Percentiles rank a stretch among this genome's conserved stretches.
phyloP scores from a whole-genome alignment of 2,113 vertebrate species.

The Gymnorhina tibicen region DNA sequence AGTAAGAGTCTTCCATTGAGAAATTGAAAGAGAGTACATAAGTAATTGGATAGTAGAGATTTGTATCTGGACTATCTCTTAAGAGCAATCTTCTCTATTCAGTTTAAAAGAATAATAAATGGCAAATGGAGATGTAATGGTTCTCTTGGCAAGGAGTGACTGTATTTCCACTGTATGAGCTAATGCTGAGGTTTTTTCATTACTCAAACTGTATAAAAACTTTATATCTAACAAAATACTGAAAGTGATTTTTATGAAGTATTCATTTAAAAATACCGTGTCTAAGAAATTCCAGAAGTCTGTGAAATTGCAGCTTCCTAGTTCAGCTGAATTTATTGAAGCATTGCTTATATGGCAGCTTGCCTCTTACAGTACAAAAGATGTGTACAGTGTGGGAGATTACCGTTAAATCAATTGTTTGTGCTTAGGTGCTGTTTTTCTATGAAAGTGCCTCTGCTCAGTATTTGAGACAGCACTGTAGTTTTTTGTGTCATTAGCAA shows the following conservation, averaged over 20 bases:
- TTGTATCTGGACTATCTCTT: slow-evolving; percentile 41
- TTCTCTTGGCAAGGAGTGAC: neutral
- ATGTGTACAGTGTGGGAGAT: neutral
- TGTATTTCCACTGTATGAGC: neutral
- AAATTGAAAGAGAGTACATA: slow-evolving; percentile 15
- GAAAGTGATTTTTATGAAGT: slow-evolving; percentile 35
- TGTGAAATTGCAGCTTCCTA: slow-evolving; percentile 44
- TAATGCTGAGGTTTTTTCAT: slow-evolving; percentile 3
- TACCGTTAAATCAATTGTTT: neutral
- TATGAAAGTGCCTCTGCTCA: neutral
- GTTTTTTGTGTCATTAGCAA: neutral
- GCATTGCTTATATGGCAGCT: slow-evolving; percentile 32
- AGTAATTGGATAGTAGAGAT: slow-evolving; percentile 35
- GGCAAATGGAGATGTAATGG: slow-evolving; percentile 10
- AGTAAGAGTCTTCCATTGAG: neutral
- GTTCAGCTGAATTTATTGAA: slow-evolving; percentile 56
- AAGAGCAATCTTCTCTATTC: slow-evolving; percentile 39
- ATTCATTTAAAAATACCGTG: slow-evolving; percentile 41
- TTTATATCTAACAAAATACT: slow-evolving; percentile 16
- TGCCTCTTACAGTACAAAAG: slow-evolving; percentile 22
- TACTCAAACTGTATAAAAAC: slow-evolving; percentile 24
- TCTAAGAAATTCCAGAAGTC: slow-evolving; percentile 50
- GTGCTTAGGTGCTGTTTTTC: slow-evolving; percentile 11
- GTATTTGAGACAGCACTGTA: neutral
- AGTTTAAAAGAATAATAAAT: slow-evolving; percentile 38